Percentiles rank a stretch among this genome's conserved stretches.
Evolutionary conservation across 2,888 invertebrate genomes (phyloP).

Genomic region (Hirudinaria manillensis): DNA sequence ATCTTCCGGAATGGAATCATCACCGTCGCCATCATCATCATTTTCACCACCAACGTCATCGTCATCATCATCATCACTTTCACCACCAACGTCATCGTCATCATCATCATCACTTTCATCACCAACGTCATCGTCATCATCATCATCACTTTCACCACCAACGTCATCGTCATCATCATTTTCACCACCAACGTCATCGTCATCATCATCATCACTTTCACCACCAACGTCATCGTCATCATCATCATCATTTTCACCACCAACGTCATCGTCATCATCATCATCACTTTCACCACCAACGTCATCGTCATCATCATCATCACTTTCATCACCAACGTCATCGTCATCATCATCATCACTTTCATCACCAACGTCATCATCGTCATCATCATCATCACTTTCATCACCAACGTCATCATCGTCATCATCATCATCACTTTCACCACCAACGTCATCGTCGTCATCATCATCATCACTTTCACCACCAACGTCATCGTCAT

Average conservation of each 20-base stretch:
- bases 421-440: constrained; percentile 19
- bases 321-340: not conserved
- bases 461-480: no score
- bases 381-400: not conserved
- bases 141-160: constrained; percentile 1
- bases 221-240: constrained; percentile 4
- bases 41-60: not conserved
- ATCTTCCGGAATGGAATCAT: no score
- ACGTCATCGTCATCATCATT: constrained; percentile 19
- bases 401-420: constrained; percentile 13
- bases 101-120: constrained; percentile 16
- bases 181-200: constrained; percentile 17
- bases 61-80: not conserved
- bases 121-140: constrained; percentile 23
- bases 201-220: not conserved
- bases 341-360: constrained; percentile 27
- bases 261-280: constrained; percentile 12
- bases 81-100: not conserved
- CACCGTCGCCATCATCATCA: no score
- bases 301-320: constrained; percentile 27
- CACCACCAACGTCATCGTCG: not conserved
- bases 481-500: no score
- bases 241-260: constrained; percentile 29
- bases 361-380: constrained; percentile 25
- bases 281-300: not conserved